Evolutionary conservation across 2,113 vertebrate species (phyloP).

Genomic region (Centropus unirufus): DNA sequence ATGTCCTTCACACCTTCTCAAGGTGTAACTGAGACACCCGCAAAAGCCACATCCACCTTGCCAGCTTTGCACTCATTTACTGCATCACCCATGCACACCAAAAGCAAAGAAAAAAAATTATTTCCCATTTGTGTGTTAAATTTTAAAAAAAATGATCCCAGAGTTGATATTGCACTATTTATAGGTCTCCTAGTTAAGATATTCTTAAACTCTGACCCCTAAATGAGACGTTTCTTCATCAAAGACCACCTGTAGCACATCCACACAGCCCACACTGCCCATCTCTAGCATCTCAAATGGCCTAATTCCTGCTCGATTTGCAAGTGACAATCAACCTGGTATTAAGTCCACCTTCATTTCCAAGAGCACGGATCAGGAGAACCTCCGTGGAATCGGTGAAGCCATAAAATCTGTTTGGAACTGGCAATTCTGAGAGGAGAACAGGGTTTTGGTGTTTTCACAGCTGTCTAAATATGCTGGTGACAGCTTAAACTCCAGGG

Average conservation of each 20-base stretch:
- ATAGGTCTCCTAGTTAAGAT: not conserved
- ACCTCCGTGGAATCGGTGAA: not conserved
- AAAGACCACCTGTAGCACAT: not conserved
- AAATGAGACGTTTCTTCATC: not conserved
- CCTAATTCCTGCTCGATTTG: not conserved
- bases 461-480: not conserved
- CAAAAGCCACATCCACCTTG: not conserved
- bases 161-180: not conserved
- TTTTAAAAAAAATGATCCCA: not conserved
- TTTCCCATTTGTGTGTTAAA: not conserved
- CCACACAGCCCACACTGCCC: not conserved
- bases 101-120: not conserved
- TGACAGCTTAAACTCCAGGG: slow-evolving; percentile 20
- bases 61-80: not conserved
- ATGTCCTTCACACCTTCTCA: not conserved
- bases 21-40: not conserved
- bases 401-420: not conserved
- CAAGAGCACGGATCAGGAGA: not conserved
- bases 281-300: not conserved
- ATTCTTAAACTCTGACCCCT: not conserved
- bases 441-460: slow-evolving; percentile 18
- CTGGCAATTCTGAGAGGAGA: not conserved
- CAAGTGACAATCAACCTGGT: not conserved
- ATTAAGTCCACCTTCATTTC: not conserved
- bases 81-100: accelerated